Percentiles rank a stretch among this genome's conserved stretches.
phyloP scores from a whole-genome alignment of 53 echinoderm and acorn worm genomes.

The Mesocentrotus franciscanus region DNA sequence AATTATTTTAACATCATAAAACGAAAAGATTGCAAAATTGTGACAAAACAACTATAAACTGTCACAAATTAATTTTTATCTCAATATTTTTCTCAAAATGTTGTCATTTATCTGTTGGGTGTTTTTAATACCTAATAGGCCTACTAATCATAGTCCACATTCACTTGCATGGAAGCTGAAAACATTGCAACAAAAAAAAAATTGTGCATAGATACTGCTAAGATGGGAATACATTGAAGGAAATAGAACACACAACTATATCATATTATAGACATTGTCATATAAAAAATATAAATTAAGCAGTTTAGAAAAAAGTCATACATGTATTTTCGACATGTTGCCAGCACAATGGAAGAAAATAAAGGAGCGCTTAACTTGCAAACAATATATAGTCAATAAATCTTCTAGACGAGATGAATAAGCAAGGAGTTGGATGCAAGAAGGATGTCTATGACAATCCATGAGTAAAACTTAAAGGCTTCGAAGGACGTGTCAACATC shows the following conservation, averaged over 20 bases:
- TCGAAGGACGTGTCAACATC: neutral
- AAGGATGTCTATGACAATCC: constrained; percentile 47
- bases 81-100: neutral
- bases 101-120: neutral
- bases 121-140: neutral
- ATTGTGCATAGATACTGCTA: neutral
- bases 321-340: neutral
- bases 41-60: neutral
- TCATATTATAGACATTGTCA: neutral
- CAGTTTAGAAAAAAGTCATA: too few relatives aligned
- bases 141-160: neutral
- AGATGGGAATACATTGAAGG: neutral
- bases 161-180: neutral
- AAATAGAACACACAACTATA: neutral
- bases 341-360: constrained; percentile 10
- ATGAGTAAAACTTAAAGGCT: constrained; percentile 40
- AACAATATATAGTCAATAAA: neutral
- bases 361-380: neutral
- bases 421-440: constrained; percentile 51
- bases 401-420: constrained; percentile 41
- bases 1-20: neutral
- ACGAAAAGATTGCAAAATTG: neutral
- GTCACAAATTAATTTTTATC: neutral
- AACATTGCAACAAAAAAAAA: neutral
- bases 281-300: neutral